Base-by-base conservation (phyloP, 2,113 vertebrate genomes). In the Centropus unirufus region DNA sequence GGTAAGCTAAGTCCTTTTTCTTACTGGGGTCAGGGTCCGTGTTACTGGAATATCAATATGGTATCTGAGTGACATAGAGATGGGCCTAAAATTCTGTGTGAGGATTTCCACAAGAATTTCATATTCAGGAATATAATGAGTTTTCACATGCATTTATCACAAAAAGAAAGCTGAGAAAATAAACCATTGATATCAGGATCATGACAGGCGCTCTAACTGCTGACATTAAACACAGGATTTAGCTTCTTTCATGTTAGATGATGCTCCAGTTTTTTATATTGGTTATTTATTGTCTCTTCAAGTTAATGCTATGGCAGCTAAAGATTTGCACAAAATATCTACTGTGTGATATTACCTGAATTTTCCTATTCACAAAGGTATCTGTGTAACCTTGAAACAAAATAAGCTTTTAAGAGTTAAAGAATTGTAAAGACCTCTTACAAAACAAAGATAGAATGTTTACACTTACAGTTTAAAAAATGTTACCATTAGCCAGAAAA, bases 1-100 rank as follows among this genome's bases (percentile, higher is more conserved):
- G 96, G 97, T 97, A 95, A 97, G 81, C 29, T 11, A 27, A 67
- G 57, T 46, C 63, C 20, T 67, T 54, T 89, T 51, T 67, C n/a
- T 80, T 68, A 27, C 16, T 74, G 29, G 46, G 52, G 51, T 58
- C 49, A 87, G 73, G 8, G 29, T 87, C 54, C 84, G 54, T 66
- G 54, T 66, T 52, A 68, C 70, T 90, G 70, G 10, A 92, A 80
- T 15, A 47, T 8, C n/a, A 57, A 7, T 23, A 30, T 64, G 36
- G 36, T 36, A 36, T 36, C 36, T 36, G 36, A 36, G 36, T 36
- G 36, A 36, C 36, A n/a, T n/a, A 36, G 36, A 36, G 36, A 36
- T 22, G 51, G 23, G 18, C 24, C 14, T 61, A 26, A 92, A 86
- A 79, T 63, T 30, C 23, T 26, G 3, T 10, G 12, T 73, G 44